These are phyloP conservation scores for Platalea minor DNA, from an alignment of 2,797 vertebrate species.

Conservation along the genomic window DNA sequence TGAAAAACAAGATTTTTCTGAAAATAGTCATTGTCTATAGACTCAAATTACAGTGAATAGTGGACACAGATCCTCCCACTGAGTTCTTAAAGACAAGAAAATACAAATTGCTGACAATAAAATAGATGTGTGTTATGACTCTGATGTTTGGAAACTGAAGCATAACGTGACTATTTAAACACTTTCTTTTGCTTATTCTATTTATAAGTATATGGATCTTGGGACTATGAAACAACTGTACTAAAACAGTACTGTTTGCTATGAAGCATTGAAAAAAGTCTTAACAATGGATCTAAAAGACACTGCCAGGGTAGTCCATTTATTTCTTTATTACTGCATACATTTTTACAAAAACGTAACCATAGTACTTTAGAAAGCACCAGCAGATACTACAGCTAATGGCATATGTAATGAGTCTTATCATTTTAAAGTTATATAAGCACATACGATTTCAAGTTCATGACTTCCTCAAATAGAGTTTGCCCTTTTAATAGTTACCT, in stretches of 20 bases:
- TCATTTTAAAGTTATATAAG: not conserved
- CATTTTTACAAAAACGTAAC: not conserved
- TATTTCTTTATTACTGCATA: not conserved
- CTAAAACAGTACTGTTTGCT: not conserved
- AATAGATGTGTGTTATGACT: not conserved
- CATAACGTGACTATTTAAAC: not conserved
- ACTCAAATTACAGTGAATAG: not conserved
- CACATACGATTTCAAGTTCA: not conserved
- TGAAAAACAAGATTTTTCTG: not conserved
- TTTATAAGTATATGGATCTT: not conserved
- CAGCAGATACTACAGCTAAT: not conserved
- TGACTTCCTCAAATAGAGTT: not conserved
- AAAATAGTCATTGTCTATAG: not conserved
- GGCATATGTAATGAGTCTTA: not conserved
- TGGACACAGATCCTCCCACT: not conserved
- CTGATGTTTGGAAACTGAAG: not conserved
- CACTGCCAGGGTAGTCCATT: not conserved
- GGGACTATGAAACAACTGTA: not conserved
- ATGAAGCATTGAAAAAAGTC: not conserved
- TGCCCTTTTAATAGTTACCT: not conserved
- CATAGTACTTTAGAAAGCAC: not conserved
- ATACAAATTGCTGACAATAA: not conserved
- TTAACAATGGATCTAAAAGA: not conserved
- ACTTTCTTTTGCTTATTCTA: not conserved
- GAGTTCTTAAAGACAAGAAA: not conserved